Evolutionary conservation across 2,113 vertebrate genomes (phyloP).

Genomic region (Ramphastos sulfuratus): DNA sequence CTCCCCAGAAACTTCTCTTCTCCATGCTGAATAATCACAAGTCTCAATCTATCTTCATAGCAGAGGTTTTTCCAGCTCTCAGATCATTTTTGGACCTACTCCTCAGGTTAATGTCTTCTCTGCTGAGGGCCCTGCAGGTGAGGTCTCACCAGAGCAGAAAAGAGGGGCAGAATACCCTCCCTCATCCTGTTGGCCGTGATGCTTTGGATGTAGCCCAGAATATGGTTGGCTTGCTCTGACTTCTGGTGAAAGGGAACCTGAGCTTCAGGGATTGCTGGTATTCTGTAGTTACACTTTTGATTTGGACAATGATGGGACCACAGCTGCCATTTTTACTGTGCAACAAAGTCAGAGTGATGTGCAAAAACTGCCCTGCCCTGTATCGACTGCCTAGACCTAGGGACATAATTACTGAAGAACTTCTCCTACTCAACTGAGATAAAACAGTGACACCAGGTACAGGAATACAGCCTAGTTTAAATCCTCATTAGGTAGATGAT

Average conservation of each 20-base stretch:
- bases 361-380: not conserved
- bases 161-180: not conserved
- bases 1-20: not conserved
- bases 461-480: not conserved
- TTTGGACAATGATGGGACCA: not conserved
- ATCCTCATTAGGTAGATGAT: not conserved
- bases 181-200: not conserved
- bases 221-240: too few relatives aligned
- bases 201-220: not conserved
- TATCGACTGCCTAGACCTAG: not conserved
- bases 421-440: not conserved
- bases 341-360: too few relatives aligned
- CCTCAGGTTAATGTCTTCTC: not conserved
- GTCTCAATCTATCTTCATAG: not conserved
- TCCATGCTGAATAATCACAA: not conserved
- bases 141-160: not conserved
- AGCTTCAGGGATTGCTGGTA: not conserved
- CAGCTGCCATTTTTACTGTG: not conserved
- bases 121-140: too few relatives aligned
- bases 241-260: not conserved
- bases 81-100: not conserved
- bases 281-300: not conserved
- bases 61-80: not conserved
- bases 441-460: not conserved
- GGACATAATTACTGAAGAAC: not conserved